Conservation (phyloP, 2,797 vertebrate genomes). For the Amblyraja radiata region DNA sequence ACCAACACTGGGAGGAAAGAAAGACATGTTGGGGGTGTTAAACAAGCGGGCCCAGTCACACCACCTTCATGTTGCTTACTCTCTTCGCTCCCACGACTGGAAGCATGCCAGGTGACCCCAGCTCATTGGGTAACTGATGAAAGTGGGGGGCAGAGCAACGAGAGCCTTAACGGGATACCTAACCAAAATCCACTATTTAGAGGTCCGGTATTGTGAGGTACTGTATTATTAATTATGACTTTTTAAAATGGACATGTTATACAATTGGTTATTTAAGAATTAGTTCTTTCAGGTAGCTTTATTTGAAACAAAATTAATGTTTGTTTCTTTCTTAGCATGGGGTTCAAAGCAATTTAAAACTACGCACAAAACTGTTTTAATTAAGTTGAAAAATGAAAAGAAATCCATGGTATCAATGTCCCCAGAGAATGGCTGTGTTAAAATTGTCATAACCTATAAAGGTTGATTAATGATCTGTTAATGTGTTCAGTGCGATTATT, state of each 20-base stretch:
- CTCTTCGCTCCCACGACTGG: too few relatives aligned
- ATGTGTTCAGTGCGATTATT: background rate
- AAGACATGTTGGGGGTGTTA: too few relatives aligned
- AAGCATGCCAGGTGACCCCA: too few relatives aligned
- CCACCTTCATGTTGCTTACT: too few relatives aligned
- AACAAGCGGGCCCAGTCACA: too few relatives aligned
- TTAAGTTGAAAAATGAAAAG: background rate
- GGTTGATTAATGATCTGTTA: background rate
- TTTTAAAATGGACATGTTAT: background rate
- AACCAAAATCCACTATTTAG: too few relatives aligned
- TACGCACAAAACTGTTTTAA: background rate
- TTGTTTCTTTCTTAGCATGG: background rate
- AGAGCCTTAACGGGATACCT: too few relatives aligned
- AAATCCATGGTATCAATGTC: background rate
- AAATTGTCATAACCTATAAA: background rate
- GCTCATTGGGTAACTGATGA: too few relatives aligned
- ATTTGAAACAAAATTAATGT: background rate
- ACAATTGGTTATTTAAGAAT: background rate
- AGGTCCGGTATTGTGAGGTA: too few relatives aligned
- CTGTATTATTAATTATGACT: background rate
- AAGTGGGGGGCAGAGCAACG: too few relatives aligned
- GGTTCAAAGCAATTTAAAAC: background rate
- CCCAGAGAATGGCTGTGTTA: background rate
- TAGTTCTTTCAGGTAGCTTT: background rate
- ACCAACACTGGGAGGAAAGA: too few relatives aligned